phyloP scores from a whole-genome alignment of 2,113 vertebrate genomes.

The Lichenostomus cassidix region DNA sequence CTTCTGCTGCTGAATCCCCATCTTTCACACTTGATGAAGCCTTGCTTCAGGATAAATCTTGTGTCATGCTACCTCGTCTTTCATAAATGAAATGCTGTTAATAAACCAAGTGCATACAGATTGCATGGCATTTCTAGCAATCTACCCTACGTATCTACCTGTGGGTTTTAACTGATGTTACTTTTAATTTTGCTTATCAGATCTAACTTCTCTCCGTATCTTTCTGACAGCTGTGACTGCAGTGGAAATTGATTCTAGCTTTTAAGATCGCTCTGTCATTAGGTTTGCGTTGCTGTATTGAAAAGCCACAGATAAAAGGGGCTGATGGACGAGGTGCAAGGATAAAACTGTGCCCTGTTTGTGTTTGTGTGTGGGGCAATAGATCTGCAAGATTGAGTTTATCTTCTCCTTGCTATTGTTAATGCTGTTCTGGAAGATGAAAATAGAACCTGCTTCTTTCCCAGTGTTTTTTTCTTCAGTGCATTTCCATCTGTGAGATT shows the following conservation, averaged over 20 bases:
- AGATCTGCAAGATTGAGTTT: slow-evolving; percentile 3
- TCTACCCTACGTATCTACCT: background rate
- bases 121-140: background rate
- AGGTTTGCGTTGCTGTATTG: background rate
- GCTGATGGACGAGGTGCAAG: background rate
- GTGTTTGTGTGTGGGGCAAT: background rate
- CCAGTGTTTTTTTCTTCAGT: background rate
- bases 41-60: slow-evolving; percentile 16
- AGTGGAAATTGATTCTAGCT: slow-evolving; percentile 18
- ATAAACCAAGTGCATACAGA: slow-evolving; percentile 5
- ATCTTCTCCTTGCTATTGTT: background rate
- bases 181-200: slow-evolving; percentile 50
- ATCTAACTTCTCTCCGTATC: background rate
- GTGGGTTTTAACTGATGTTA: background rate
- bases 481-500: background rate
- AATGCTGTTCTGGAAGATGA: background rate
- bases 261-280: slow-evolving; percentile 22
- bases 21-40: slow-evolving; percentile 1
- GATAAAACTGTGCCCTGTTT: background rate
- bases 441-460: background rate
- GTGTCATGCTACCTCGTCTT: background rate
- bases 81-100: slow-evolving; percentile 13
- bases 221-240: background rate
- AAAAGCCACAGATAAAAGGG: slow-evolving; percentile 9
- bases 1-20: background rate